These are phyloP conservation scores for Apamea epomidion DNA, from an alignment of 2,888 invertebrate species.

Conservation along the genomic window DNA sequence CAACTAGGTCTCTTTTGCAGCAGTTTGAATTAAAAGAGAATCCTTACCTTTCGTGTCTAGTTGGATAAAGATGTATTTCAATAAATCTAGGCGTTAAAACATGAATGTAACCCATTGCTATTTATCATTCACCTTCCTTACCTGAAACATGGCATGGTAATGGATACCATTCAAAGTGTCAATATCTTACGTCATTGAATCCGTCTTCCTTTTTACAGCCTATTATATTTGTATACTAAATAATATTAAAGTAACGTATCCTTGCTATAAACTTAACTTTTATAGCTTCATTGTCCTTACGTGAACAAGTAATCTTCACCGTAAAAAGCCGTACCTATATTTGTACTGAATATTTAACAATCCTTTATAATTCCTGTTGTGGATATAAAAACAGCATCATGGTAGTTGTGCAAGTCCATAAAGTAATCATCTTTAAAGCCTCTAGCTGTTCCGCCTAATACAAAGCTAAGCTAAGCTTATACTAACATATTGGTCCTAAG, in stretches of 20 bases:
- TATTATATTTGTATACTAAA: slow-evolving; percentile 48
- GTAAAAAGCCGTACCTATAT: slow-evolving; percentile 40
- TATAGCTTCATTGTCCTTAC: slow-evolving; percentile 58
- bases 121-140: not conserved
- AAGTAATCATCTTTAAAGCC: not conserved
- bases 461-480: not conserved
- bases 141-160: not conserved
- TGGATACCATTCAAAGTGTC: slow-evolving; percentile 6
- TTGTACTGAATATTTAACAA: slow-evolving; percentile 41
- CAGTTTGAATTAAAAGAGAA: not conserved
- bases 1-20: not conserved
- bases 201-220: slow-evolving; percentile 50
- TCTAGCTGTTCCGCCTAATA: not conserved
- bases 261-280: slow-evolving; percentile 46
- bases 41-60: not conserved
- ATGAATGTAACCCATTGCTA: not conserved
- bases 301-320: slow-evolving; percentile 40
- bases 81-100: not conserved
- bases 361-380: slow-evolving; percentile 30
- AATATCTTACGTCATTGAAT: slow-evolving; percentile 32
- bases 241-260: slow-evolving; percentile 52
- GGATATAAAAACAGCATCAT: slow-evolving; percentile 9
- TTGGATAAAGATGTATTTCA: not conserved
- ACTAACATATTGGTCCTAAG: not conserved
- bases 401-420: slow-evolving; percentile 7